phyloP scores from a whole-genome alignment of 53 echinoderm and acorn worm species.

The Crossaster papposus region DNA sequence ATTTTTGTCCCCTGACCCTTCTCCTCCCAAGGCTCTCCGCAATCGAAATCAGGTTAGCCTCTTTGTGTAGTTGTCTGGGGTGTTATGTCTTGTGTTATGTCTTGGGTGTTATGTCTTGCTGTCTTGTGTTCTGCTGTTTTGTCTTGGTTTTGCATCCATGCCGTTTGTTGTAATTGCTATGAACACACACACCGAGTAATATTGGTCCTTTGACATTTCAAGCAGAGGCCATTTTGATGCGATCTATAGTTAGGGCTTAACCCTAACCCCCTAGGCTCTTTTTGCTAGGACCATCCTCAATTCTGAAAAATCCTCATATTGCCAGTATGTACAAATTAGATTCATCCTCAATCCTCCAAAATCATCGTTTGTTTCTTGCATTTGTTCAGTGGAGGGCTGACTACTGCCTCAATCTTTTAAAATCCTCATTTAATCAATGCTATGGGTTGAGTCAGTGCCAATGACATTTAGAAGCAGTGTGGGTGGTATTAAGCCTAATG shows the following conservation, averaged over 20 bases:
- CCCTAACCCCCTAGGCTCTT: no score
- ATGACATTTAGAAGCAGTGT: no score
- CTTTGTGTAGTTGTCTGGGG: conserved; percentile 15
- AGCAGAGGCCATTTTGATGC: background rate
- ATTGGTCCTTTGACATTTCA: conserved; percentile 55
- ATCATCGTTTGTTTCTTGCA: no score
- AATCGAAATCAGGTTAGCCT: conserved; percentile 72
- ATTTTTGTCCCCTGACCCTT: background rate
- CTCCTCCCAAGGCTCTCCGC: conserved; percentile 50
- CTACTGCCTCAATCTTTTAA: no score
- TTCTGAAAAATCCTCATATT: no score
- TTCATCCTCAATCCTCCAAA: no score
- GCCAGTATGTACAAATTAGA: no score
- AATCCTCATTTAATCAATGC: no score
- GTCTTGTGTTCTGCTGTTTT: background rate
- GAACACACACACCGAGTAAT: conserved; percentile 3
- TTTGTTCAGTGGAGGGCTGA: no score
- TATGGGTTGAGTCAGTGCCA: no score
- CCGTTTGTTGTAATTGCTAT: conserved; percentile 26
- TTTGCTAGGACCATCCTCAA: no score
- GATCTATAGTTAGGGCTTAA: background rate
- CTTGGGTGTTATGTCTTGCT: conserved; percentile 31
- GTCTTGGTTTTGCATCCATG: background rate
- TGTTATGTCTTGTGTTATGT: background rate
- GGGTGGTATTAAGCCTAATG: no score